phyloP scores from a whole-genome alignment of 2,113 vertebrate species.

The Prinia subflava region DNA sequence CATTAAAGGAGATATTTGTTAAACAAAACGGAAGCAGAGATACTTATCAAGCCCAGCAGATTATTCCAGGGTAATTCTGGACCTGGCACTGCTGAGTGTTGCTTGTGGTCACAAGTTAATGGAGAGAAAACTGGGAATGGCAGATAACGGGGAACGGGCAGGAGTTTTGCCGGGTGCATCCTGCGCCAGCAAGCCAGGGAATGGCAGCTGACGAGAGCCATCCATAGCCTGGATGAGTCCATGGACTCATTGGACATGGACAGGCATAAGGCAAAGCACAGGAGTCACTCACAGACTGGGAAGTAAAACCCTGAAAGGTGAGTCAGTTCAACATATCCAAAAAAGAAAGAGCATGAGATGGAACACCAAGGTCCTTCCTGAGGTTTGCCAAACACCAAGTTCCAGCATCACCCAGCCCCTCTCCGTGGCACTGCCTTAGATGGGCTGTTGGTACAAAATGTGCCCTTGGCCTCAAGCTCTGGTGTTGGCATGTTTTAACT shows the following conservation, averaged over 20 bases:
- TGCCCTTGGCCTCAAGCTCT: background rate
- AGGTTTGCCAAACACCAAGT: fast-evolving
- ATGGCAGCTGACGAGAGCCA: fast-evolving
- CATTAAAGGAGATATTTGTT: constrained; percentile 28
- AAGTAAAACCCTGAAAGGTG: fast-evolving
- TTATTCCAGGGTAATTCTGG: background rate
- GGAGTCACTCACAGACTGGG: background rate
- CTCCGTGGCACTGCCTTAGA: background rate
- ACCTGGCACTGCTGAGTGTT: background rate
- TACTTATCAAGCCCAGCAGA: background rate
- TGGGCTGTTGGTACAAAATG: background rate
- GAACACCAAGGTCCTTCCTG: fast-evolving
- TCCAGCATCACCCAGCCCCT: fast-evolving
- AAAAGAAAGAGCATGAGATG: background rate
- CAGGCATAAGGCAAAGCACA: background rate
- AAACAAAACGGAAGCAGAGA: background rate
- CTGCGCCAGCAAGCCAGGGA: background rate
- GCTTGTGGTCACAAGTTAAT: fast-evolving
- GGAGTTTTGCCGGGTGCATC: background rate
- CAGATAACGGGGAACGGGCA: background rate
- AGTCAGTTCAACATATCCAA: background rate
- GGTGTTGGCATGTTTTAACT: fast-evolving
- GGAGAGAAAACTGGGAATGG: background rate
- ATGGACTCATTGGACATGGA: fast-evolving
- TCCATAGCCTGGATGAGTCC: background rate